Evolutionary conservation across 2,888 invertebrate genomes (phyloP), one percentile per base, ranked within the genome.

Genomic region (Polymixis flavicincta): DNA sequence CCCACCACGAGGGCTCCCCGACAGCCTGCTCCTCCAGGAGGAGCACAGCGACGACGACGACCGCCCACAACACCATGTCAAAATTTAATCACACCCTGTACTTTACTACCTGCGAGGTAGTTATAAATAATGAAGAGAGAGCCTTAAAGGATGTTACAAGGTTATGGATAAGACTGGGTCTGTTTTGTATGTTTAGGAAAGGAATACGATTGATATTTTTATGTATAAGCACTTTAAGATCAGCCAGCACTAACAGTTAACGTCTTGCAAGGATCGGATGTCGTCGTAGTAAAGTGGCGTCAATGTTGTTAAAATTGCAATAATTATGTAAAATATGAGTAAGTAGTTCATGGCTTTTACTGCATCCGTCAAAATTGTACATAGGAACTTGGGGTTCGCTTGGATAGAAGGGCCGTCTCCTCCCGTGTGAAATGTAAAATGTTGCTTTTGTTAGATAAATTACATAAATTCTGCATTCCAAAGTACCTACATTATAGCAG

Each of bases 41-140:
- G 97, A 97, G 82, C 97, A 97, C 89, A 97, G 97, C 83, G 97
- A 97, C 83, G 97, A 97, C 77, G 97, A 97, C 54, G 97, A 97
- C 57, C 95, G 93, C 77, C 94, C 93, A 84, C 96, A 92, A 84
- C 96, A 92, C 85, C 90, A 92, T 79, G 92, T 87, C 74, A 92
- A 90, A 82, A 73, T 84, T 83, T 88, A 89, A 78, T 87, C 63
- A 66, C 54, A 50, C 17, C 65, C 83, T 66, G 80, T 78, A 73
- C 78, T 70, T 77, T 80, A 87, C 19, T 57, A 72, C 63, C 74
- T 78, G 67, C 71, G 61, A 75, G 72, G 74, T 78, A 82, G 86
- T 77, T 84, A 84, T 80, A 82, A 80, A 80, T 52, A 80, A 80
- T 52, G 76, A 74, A 78, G 71, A 80, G 83, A 85, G 77, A 85